phyloP scores from a whole-genome alignment of 2,888 invertebrate species.

The Yponomeuta cagnagella region DNA sequence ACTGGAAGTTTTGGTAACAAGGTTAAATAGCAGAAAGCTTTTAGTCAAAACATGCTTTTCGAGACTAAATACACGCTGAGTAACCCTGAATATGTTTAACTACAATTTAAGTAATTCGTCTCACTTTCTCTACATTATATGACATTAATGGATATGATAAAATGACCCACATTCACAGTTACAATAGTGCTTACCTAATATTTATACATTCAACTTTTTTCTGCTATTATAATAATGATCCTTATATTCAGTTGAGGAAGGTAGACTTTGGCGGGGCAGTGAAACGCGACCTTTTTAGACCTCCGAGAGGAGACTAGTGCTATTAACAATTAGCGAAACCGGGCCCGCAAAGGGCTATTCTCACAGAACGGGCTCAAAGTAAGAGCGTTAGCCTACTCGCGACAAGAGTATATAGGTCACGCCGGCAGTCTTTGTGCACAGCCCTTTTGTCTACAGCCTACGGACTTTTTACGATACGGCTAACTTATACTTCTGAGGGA shows the following conservation, averaged over 20 bases:
- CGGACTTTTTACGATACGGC: neutral
- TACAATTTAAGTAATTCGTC: neutral
- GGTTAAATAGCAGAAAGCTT: conserved; percentile 59
- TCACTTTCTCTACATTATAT: neutral
- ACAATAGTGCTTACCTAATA: too few relatives aligned
- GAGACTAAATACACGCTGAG: conserved; percentile 35
- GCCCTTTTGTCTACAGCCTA: conserved; percentile 53
- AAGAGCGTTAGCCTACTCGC: neutral
- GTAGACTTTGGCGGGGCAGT: too few relatives aligned
- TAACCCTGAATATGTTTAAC: neutral
- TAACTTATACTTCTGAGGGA: neutral
- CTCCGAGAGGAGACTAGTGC: neutral
- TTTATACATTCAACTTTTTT: too few relatives aligned
- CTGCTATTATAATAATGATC: too few relatives aligned
- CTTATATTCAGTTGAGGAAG: too few relatives aligned
- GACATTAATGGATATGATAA: too few relatives aligned
- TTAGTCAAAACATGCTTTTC: conserved; percentile 52
- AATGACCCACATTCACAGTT: too few relatives aligned
- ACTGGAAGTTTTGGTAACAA: conserved; percentile 37
- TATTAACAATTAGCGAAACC: conserved; percentile 27
- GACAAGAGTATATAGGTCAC: conserved; percentile 44
- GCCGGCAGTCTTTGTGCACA: conserved; percentile 44
- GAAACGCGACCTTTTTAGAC: too few relatives aligned
- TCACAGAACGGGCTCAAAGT: conserved; percentile 1
- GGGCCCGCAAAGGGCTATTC: conserved; percentile 24